Conservation (phyloP, 1,140 invertebrate species). For the Bombus haemorrhoidalis region DNA sequence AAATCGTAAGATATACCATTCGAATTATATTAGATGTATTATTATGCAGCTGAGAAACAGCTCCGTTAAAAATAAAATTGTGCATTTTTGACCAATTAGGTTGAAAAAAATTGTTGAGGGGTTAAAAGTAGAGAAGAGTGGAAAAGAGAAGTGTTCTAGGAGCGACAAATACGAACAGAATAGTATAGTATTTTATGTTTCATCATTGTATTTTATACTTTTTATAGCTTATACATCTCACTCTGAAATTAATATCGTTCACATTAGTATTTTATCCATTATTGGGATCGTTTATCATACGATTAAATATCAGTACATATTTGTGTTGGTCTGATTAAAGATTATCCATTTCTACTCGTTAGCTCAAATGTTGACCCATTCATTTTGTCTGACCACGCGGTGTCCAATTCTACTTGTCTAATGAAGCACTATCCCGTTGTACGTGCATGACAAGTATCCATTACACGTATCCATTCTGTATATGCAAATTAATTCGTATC, state of each 20-base stretch:
- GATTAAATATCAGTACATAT: neutral
- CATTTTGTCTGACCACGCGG: neutral
- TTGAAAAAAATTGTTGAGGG: neutral
- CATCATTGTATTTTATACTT: too few species aligned
- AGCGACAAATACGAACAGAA: too few species aligned
- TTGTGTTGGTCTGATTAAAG: neutral
- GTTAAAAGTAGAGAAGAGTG: too few species aligned
- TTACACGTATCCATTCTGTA: neutral
- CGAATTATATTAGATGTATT: too few species aligned
- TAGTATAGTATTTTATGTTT: too few species aligned
- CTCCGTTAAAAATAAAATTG: too few species aligned
- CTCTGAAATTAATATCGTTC: too few species aligned
- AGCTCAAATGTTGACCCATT: neutral
- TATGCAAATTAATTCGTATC: neutral
- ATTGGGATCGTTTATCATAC: too few species aligned
- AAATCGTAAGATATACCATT: neutral
- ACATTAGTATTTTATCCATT: neutral
- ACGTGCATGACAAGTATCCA: neutral
- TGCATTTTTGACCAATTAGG: neutral
- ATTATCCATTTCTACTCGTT: neutral
- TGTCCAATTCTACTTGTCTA: constrained; percentile 5
- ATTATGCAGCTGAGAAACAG: too few species aligned
- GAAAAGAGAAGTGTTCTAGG: too few species aligned
- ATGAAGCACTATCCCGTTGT: neutral
- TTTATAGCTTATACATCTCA: too few species aligned